Evolutionary conservation across 2,888 invertebrate species (phyloP), one percentile per base, ranked within the genome.

Genomic region (Caenorhabditis panamensis): DNA sequence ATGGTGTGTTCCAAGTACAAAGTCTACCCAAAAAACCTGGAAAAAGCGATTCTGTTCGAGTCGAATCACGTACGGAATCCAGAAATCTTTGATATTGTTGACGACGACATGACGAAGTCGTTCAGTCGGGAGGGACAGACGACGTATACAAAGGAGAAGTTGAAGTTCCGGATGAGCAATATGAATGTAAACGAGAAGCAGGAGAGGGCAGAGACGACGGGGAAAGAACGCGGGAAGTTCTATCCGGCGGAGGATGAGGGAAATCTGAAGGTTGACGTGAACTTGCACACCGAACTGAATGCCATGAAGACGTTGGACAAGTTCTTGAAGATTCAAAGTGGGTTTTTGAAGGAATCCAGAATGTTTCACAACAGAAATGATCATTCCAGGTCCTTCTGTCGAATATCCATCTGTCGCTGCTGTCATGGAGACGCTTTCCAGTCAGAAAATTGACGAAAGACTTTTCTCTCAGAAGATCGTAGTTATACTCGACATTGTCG

Each of bases 401-500:
- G 37, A 64, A 16, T 80, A 64, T 44, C 80, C 80, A 49, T 80
- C 80, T 8, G 80, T 80, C 8, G 73, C 80, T 0, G 68, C 53
- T 31, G 80, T 80, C 5, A 80, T 80, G 80, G 73, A 80, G n/a
- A 47, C 49, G 13, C 20, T 80, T 2, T 54, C 36, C 3, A 26
- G 13, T 20, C 49, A 61, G 16, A 66, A 71, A 9, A 71, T 80
- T 4, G 80, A 80, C 36, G 80, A 80, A 47, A 26, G 80, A 11
- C 41, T 53, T 1, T 75, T 36, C 22, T 71, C 31, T 16, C 63
- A 64, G 18, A 63, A 69, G 13, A 49, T 69, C 31, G 24, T 9
- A 8, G 49, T 51, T 1, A 58, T 72, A 6, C 36, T 18, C 18
- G 67, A 79, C 26, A 28, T 64, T 0, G 28, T 47, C 1, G 20